Conservation (phyloP, 2,888 invertebrate genomes). For the Pterostichus niger region DNA sequence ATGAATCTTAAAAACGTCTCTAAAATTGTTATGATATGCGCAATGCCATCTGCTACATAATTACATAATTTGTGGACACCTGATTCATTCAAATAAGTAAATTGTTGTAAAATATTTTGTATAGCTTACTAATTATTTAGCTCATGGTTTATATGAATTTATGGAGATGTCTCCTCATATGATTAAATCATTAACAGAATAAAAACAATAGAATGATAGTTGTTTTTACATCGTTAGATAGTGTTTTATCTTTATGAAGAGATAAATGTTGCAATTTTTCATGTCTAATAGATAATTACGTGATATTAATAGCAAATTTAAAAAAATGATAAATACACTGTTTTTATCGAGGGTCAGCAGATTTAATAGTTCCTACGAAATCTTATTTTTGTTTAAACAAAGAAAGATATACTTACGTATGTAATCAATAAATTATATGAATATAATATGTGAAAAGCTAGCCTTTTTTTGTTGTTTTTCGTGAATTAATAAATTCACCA, state of each 20-base stretch:
- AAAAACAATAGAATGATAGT: constrained; percentile 38
- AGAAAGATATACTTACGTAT: constrained; percentile 33
- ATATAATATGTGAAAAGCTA: not conserved
- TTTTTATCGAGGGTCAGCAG: constrained; percentile 2
- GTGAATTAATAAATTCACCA: constrained; percentile 35
- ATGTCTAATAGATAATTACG: not conserved
- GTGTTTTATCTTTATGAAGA: constrained; percentile 15
- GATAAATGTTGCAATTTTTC: constrained; percentile 21
- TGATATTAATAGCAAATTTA: constrained; percentile 15
- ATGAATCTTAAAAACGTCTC: not conserved
- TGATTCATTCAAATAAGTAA: constrained; percentile 36
- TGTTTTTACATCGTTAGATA: constrained; percentile 17
- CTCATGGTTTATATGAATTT: constrained; percentile 31
- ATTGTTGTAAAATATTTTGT: constrained; percentile 38
- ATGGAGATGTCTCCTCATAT: constrained; percentile 27
- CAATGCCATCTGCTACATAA: constrained; percentile 28
- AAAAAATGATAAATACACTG: not conserved
- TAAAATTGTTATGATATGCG: constrained; percentile 8
- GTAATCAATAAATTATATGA: constrained; percentile 34
- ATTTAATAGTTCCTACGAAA: not conserved
- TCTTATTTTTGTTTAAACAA: constrained; percentile 39
- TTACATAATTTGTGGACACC: constrained; percentile 45
- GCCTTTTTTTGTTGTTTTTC: constrained; percentile 21
- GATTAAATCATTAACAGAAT: constrained; percentile 47
- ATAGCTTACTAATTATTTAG: constrained; percentile 42